Conservation (phyloP, 2,797 vertebrate genomes). For the Siniperca undulata region DNA sequence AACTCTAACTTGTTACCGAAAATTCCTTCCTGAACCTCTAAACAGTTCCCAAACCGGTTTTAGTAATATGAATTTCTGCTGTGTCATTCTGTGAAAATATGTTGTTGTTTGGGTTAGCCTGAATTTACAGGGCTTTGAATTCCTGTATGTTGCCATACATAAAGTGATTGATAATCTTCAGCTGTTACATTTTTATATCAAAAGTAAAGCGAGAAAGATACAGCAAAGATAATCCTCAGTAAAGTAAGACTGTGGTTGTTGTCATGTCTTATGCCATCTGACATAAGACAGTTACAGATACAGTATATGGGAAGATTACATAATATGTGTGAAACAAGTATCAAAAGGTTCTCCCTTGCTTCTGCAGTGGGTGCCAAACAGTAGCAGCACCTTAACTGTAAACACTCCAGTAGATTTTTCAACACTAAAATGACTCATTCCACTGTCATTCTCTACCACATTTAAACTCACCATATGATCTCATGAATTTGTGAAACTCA, state of each 20-base stretch:
- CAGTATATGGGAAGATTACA: constrained; percentile 5
- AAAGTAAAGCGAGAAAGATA: neutral
- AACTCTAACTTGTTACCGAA: neutral
- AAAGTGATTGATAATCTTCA: neutral
- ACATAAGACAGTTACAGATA: neutral
- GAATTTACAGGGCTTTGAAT: neutral
- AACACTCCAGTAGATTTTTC: constrained; percentile 17
- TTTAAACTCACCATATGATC: constrained; percentile 19
- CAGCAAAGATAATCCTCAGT: neutral
- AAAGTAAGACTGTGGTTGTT: neutral
- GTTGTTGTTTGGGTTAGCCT: neutral
- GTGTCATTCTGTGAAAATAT: no score
- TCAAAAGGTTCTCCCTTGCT: constrained; percentile 8
- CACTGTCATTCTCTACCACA: constrained; percentile 19
- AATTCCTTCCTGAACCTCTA: neutral
- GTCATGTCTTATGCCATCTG: neutral
- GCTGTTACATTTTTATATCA: no score
- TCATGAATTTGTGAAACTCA: constrained; percentile 13
- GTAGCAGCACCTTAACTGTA: constrained; percentile 14
- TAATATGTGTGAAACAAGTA: constrained; percentile 11
- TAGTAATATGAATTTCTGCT: neutral
- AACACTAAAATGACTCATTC: constrained; percentile 39
- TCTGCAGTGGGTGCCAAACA: constrained; percentile 1
- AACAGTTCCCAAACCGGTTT: neutral
- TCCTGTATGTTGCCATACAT: neutral